Evolutionary conservation across 2,113 vertebrate genomes (phyloP).

Genomic region (Edolisoma coerulescens): DNA sequence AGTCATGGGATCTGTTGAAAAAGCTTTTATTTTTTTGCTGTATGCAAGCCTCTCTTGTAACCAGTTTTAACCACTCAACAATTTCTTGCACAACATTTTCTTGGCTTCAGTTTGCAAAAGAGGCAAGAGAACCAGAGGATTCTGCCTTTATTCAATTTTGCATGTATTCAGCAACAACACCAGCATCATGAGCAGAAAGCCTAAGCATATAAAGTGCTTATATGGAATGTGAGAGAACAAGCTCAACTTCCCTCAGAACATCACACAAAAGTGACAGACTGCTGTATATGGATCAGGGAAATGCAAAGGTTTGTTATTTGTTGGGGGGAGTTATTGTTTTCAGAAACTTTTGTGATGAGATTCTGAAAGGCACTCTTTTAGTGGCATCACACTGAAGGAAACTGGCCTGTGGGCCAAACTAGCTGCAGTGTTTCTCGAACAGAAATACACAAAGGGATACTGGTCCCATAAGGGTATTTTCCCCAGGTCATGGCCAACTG

Average conservation of each 20-base stretch:
- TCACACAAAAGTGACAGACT: background rate
- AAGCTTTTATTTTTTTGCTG: background rate
- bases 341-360: background rate
- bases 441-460: background rate
- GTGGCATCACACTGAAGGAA: background rate
- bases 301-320: background rate
- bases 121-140: background rate
- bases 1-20: background rate
- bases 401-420: background rate
- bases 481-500: slow-evolving; percentile 7
- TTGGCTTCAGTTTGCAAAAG: background rate
- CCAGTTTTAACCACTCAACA: background rate
- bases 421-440: slow-evolving; percentile 12
- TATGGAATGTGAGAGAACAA: background rate
- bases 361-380: background rate
- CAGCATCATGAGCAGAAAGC: background rate
- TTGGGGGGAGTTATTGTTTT: background rate
- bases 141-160: background rate
- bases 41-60: background rate
- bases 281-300: background rate
- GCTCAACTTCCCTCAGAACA: background rate
- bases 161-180: background rate
- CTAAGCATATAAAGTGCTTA: background rate
- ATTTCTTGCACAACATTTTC: background rate
- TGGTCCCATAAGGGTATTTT: slow-evolving; percentile 38